phyloP scores from a whole-genome alignment of 2,888 invertebrate genomes.

The Germaria angustata region DNA sequence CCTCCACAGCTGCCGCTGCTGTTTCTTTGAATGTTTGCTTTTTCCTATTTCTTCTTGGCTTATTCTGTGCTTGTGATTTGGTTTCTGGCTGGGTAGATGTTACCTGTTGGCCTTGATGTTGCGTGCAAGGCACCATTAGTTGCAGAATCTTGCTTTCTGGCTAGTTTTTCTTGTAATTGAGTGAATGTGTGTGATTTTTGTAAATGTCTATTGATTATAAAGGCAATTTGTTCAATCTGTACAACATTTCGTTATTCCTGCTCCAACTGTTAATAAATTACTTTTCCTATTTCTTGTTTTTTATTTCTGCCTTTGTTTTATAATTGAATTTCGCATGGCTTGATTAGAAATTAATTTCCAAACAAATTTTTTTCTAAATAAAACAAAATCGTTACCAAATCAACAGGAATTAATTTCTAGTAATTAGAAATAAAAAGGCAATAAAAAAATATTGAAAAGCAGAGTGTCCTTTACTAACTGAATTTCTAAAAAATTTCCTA shows the following conservation, averaged over 20 bases:
- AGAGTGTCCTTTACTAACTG: no score
- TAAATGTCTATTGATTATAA: slow-evolving; percentile 62
- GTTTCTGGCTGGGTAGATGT: neutral
- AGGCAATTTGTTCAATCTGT: slow-evolving; percentile 56
- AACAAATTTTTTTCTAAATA: neutral
- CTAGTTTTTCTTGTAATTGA: slow-evolving; percentile 46
- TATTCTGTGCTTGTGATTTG: neutral
- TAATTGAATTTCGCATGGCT: slow-evolving; percentile 63
- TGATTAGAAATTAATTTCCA: slow-evolving; percentile 54
- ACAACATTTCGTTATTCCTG: slow-evolving; percentile 41
- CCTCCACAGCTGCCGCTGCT: slow-evolving; percentile 27
- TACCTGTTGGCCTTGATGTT: slow-evolving; percentile 41
- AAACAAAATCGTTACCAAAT: no score
- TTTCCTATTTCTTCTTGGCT: neutral
- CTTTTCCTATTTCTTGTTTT: slow-evolving; percentile 15
- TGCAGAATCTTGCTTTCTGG: slow-evolving; percentile 45
- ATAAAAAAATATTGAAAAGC: no score
- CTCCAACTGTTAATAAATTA: slow-evolving; percentile 60
- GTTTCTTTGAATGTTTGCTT: slow-evolving; percentile 1
- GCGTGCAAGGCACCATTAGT: slow-evolving; percentile 60
- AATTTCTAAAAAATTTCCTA: no score
- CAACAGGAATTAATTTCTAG: no score
- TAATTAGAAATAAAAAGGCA: no score
- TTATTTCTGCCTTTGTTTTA: slow-evolving; percentile 31
- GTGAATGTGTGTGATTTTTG: slow-evolving; percentile 32